Percentiles rank a stretch among this genome's conserved stretches.
phyloP scores from a whole-genome alignment of 2,888 invertebrate genomes.

The Acronicta psi region DNA sequence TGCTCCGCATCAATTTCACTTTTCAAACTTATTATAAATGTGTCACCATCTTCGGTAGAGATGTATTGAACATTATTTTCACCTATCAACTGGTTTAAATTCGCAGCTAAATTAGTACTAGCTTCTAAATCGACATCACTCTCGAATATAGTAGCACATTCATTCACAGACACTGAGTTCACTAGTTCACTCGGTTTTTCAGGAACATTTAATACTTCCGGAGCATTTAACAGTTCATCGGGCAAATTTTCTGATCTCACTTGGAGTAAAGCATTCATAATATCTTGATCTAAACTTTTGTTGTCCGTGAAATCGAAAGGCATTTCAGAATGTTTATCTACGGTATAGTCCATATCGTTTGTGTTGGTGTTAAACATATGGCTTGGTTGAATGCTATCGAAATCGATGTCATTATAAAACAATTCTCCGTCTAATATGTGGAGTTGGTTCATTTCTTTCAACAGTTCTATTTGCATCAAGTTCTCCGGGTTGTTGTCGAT shows the following conservation, averaged over 20 bases:
- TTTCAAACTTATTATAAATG: slow-evolving; percentile 83
- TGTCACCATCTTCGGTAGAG: slow-evolving; percentile 85
- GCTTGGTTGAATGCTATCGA: slow-evolving; percentile 79
- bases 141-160: slow-evolving; percentile 85
- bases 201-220: slow-evolving; percentile 59
- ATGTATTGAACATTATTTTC: slow-evolving; percentile 85
- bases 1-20: slow-evolving; percentile 84
- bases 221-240: slow-evolving; percentile 74
- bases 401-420: slow-evolving; percentile 80
- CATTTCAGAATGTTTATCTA: slow-evolving; percentile 72
- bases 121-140: slow-evolving; percentile 85
- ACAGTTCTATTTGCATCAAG: slow-evolving; percentile 80
- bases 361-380: slow-evolving; percentile 78
- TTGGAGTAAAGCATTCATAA: slow-evolving; percentile 78
- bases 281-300: slow-evolving; percentile 77
- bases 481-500: slow-evolving; percentile 69
- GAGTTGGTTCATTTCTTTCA: slow-evolving; percentile 83
- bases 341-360: slow-evolving; percentile 70
- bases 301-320: slow-evolving; percentile 76
- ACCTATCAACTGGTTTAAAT: slow-evolving; percentile 83
- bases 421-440: slow-evolving; percentile 82
- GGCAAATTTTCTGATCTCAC: slow-evolving; percentile 73
- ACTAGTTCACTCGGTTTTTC: slow-evolving; percentile 61
- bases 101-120: slow-evolving; percentile 82
- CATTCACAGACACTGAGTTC: slow-evolving; percentile 73